Evolutionary conservation across 1,140 invertebrate genomes (phyloP), one percentile per base, ranked within the genome.

Genomic region (Drosophila nigromelanica): DNA sequence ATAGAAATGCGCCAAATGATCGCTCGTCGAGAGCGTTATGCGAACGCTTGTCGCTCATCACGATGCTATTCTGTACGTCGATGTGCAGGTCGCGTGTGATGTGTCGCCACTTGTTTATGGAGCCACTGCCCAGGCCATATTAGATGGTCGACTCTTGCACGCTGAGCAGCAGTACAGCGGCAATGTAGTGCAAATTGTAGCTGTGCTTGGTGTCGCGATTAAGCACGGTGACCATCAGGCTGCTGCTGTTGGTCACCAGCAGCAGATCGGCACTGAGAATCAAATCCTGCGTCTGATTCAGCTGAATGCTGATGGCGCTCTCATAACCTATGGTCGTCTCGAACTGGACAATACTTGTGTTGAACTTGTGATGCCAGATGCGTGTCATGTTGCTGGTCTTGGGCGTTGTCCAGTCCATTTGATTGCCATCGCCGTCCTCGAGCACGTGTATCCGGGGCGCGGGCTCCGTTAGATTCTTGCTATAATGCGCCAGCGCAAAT

Each of bases 401-500:
- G 3, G 95, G 94, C 1, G 95, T 93, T 10, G 92, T 93, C 96
- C 96, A 97, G 51, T 94, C 93, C 37, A 92, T 94, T 79, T 94
- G 90, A 68, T 94, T 86, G 70, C 93, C 94, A 45, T 96, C 95
- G 1, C 94, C 95, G 92, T 98, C 96, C 83, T 98, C 97, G 8
- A 97, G 92, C 0, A 95, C 75, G 47, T 89, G 73, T 2, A 94
- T 92, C 37, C 94, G 93, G 5, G 96, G 96, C 78, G 95, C 94
- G 0, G 95, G 94, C 80, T 97, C 96, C 0, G 96, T 97, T 14
- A 98, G 90, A 92, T 98, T 97, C 93, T 99, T 99, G 91, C 97
- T 98, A 92, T 98, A 99, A 93, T 99, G 99, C 24, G 98, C 97
- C 37, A 99, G 92, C 0, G 97, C 99, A 92, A 98, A 99, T 92